These are phyloP conservation scores for Aporophyla lueneburgensis DNA, from an alignment of 2,888 invertebrate genomes.

Conservation along the genomic window DNA sequence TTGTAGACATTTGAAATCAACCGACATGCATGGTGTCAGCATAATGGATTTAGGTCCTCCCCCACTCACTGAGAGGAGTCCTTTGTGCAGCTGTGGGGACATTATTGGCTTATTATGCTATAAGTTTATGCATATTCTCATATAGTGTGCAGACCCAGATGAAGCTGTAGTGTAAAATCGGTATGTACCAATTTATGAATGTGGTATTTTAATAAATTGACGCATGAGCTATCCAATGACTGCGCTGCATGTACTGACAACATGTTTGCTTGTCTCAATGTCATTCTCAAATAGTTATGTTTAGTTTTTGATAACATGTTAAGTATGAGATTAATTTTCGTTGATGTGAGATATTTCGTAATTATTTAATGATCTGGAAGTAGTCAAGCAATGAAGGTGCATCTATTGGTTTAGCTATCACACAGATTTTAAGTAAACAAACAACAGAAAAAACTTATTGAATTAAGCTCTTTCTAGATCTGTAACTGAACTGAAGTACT, in stretches of 20 bases:
- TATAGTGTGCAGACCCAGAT: neutral
- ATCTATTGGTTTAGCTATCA: neutral
- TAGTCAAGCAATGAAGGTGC: neutral
- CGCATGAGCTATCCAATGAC: neutral
- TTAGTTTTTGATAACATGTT: slow-evolving; percentile 13
- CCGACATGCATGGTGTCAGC: neutral
- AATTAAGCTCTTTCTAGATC: neutral
- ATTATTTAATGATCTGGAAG: too few species aligned
- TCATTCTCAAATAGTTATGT: slow-evolving; percentile 1
- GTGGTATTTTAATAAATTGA: neutral
- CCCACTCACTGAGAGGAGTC: too few species aligned
- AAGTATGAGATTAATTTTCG: neutral
- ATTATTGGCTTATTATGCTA: too few species aligned
- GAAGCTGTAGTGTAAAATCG: neutral
- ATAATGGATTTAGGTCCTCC: neutral
- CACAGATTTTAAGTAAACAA: neutral
- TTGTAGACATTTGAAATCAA: neutral
- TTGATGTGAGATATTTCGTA: neutral
- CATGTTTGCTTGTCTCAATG: slow-evolving; percentile 5
- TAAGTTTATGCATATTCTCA: neutral
- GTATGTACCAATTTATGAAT: neutral
- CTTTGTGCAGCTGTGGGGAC: too few species aligned
- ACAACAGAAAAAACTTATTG: neutral
- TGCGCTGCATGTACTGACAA: neutral
- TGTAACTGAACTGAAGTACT: neutral